Evolutionary conservation across 2,113 vertebrate genomes (phyloP).

Genomic region (Psilopogon haemacephalus): DNA sequence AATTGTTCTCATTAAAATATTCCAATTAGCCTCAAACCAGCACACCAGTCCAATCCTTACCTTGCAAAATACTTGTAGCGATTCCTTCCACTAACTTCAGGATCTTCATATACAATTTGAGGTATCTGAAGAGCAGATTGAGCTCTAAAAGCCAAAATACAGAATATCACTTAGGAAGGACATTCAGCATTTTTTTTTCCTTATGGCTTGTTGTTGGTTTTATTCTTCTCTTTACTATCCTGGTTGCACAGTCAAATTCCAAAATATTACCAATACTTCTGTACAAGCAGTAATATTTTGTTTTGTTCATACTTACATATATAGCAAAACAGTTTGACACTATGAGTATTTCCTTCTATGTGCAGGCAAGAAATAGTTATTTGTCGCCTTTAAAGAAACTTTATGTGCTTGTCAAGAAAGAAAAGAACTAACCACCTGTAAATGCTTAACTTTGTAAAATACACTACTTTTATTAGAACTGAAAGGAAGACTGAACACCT

Average conservation of each 20-base stretch:
- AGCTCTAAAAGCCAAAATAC: constrained; percentile 70
- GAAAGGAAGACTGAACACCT: background rate
- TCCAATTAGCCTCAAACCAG: too few species aligned
- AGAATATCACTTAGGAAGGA: background rate
- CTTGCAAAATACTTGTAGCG: constrained; percentile 88
- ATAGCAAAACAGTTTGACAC: background rate
- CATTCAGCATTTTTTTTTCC: background rate
- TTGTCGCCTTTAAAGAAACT: background rate
- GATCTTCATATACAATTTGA: constrained; percentile 62
- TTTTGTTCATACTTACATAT: background rate
- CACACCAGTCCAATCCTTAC: constrained; percentile 77
- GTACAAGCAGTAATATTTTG: background rate
- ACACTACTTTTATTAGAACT: background rate
- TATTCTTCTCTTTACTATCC: background rate
- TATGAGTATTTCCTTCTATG: background rate
- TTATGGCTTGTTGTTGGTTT: background rate
- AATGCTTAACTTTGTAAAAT: background rate
- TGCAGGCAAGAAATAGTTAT: background rate
- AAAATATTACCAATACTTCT: background rate
- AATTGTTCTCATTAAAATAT: too few species aligned
- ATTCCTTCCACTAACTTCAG: constrained; percentile 81
- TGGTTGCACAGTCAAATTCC: background rate
- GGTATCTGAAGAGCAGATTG: constrained; percentile 62
- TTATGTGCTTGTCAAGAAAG: background rate
- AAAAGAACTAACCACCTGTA: background rate